These are phyloP conservation scores for Acanthochromis polyacanthus DNA, from an alignment of 2,113 vertebrate genomes.

Conservation along the genomic window DNA sequence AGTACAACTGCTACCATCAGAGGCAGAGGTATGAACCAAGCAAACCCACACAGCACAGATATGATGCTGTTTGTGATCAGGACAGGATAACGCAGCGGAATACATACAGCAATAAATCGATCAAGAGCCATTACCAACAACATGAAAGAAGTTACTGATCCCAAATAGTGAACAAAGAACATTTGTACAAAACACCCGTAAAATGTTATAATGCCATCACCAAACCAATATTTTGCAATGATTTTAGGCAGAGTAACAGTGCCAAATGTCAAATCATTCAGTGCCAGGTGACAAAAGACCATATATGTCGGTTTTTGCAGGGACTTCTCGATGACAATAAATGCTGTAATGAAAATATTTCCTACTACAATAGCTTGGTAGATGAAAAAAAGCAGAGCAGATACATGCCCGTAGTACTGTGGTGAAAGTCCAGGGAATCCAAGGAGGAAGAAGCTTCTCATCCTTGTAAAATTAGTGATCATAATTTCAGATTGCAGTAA, in stretches of 20 bases:
- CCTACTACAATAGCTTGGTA: conserved; percentile 68
- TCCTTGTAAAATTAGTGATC: conserved; percentile 20
- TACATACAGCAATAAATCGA: conserved; percentile 75
- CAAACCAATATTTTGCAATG: conserved; percentile 76
- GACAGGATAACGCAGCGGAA: conserved; percentile 71
- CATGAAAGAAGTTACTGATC: conserved; percentile 72
- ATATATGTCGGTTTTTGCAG: conserved; percentile 81
- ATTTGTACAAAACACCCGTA: conserved; percentile 75
- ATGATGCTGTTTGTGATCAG: conserved; percentile 72
- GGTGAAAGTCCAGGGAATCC: conserved; percentile 77
- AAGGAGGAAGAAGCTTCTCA: conserved; percentile 62
- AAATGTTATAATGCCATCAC: conserved; percentile 62
- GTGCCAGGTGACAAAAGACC: conserved; percentile 81
- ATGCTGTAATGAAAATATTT: conserved; percentile 74
- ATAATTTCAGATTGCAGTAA: neutral
- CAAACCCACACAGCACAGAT: conserved; percentile 54
- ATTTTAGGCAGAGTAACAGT: conserved; percentile 74
- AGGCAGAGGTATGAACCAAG: conserved; percentile 70
- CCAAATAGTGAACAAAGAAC: conserved; percentile 80
- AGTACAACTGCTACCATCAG: conserved; percentile 43
- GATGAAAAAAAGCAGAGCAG: conserved; percentile 63
- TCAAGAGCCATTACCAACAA: conserved; percentile 80
- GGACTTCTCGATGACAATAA: conserved; percentile 65
- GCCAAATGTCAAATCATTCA: conserved; percentile 78
- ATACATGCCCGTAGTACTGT: conserved; percentile 58